Percentiles rank a stretch among this genome's conserved stretches.
These are phyloP conservation scores for Petrocephalus sullivani DNA, from an alignment of 2,797 vertebrate species.

Conservation along the genomic window DNA sequence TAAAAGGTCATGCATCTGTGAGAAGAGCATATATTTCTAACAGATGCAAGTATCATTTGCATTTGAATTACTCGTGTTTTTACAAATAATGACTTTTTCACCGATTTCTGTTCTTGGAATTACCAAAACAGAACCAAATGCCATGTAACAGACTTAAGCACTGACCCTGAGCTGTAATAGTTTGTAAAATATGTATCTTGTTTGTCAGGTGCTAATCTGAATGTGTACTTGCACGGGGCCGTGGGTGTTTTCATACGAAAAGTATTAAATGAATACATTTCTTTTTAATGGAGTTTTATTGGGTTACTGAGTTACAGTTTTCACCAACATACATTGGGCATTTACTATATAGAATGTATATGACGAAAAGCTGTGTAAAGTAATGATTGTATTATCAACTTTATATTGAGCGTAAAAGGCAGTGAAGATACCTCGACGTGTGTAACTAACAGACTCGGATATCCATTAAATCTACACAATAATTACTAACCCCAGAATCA, in stretches of 20 bases:
- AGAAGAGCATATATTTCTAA: not conserved
- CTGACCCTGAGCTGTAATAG: not conserved
- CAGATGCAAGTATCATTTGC: not conserved
- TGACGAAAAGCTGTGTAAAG: not conserved
- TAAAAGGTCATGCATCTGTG: not conserved
- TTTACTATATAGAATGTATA: not conserved
- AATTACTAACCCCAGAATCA: not conserved
- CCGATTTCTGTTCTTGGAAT: not conserved
- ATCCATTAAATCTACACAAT: not conserved
- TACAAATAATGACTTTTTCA: not conserved
- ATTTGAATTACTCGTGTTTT: not conserved
- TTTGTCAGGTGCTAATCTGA: not conserved
- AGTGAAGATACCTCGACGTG: not conserved
- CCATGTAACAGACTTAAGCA: not conserved
- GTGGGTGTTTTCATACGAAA: not conserved
- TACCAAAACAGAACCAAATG: not conserved
- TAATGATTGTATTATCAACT: not conserved
- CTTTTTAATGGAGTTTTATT: not conserved
- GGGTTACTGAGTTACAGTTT: not conserved
- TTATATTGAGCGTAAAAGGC: not conserved
- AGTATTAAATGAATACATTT: not conserved
- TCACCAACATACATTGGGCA: not conserved
- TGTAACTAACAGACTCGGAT: not conserved
- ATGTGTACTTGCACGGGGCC: not conserved
- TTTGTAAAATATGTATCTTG: slow-evolving; percentile 1